Percentiles rank a stretch among this genome's conserved stretches.
Conservation (phyloP, 1,140 invertebrate species). For the Euwallacea similis region DNA sequence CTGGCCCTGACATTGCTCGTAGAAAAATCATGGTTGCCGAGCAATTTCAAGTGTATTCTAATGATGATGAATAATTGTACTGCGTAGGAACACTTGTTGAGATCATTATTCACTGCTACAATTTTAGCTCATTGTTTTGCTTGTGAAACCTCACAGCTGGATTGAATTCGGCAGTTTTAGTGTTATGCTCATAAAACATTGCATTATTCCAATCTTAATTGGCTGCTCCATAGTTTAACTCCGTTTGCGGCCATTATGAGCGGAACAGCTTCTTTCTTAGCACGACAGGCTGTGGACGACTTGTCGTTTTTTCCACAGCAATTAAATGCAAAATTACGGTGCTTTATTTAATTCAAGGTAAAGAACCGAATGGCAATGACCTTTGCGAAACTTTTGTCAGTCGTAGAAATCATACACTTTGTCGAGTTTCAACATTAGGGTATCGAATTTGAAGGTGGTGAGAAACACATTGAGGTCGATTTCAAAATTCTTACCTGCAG, state of each 20-base stretch:
- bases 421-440: too few relatives aligned
- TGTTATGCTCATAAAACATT: too few relatives aligned
- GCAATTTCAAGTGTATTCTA: constrained; percentile 5
- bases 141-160: too few relatives aligned
- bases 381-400: constrained; percentile 15
- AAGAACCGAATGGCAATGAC: constrained; percentile 25
- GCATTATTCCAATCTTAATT: too few relatives aligned
- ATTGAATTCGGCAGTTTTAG: too few relatives aligned
- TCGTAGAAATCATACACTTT: neutral
- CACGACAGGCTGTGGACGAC: constrained; percentile 29
- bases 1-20: constrained; percentile 18
- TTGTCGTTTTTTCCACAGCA: constrained; percentile 23
- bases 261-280: constrained; percentile 15
- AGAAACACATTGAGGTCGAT: too few relatives aligned
- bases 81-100: neutral
- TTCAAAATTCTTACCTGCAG: too few relatives aligned
- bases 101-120: too few relatives aligned
- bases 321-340: constrained; percentile 36
- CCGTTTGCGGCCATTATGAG: constrained; percentile 14
- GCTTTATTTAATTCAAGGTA: constrained; percentile 32
- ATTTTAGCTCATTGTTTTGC: too few relatives aligned
- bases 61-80: neutral
- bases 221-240: constrained; percentile 3
- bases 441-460: too few relatives aligned
- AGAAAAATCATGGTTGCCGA: constrained; percentile 10